These are phyloP conservation scores for Siphamia tubifer DNA, from an alignment of 2,113 vertebrate genomes.

Conservation along the genomic window DNA sequence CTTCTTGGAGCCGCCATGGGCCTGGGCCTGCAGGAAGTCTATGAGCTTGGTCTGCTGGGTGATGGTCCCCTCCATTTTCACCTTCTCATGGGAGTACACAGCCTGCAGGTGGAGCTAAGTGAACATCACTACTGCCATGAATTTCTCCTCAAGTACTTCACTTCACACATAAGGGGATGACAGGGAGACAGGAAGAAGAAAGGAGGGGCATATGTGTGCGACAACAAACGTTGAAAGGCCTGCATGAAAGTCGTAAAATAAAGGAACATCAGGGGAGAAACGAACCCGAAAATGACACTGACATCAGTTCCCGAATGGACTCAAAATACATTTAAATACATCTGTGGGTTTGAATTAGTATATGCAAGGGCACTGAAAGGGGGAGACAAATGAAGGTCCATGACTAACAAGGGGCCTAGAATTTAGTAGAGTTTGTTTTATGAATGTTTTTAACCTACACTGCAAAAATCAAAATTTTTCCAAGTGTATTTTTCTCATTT, in stretches of 20 bases:
- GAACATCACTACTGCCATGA: constrained; percentile 76
- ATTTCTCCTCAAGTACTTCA: constrained; percentile 68
- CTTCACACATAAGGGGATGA: constrained; percentile 52
- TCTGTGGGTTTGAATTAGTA: neutral
- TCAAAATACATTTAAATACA: neutral
- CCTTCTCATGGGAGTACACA: constrained; percentile 97
- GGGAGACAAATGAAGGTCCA: too few relatives aligned
- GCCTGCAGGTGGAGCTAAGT: constrained; percentile 86
- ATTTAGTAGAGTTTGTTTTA: too few relatives aligned
- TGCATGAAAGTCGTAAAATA: neutral
- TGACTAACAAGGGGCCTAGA: too few relatives aligned
- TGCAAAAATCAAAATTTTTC: too few relatives aligned
- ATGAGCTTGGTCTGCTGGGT: constrained; percentile 99
- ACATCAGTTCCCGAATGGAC: neutral
- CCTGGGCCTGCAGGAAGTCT: constrained; percentile 97
- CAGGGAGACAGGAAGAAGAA: constrained; percentile 10
- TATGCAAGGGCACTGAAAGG: too few relatives aligned
- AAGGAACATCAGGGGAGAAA: constrained; percentile 16
- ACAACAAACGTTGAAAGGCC: neutral
- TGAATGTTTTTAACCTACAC: too few relatives aligned
- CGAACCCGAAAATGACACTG: constrained; percentile 5
- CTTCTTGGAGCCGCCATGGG: constrained; percentile 96
- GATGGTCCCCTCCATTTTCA: constrained; percentile 99
- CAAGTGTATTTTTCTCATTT: too few relatives aligned
- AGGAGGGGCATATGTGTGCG: neutral